phyloP scores from a whole-genome alignment of 2,113 vertebrate genomes.

The Salvelinus fontinalis region DNA sequence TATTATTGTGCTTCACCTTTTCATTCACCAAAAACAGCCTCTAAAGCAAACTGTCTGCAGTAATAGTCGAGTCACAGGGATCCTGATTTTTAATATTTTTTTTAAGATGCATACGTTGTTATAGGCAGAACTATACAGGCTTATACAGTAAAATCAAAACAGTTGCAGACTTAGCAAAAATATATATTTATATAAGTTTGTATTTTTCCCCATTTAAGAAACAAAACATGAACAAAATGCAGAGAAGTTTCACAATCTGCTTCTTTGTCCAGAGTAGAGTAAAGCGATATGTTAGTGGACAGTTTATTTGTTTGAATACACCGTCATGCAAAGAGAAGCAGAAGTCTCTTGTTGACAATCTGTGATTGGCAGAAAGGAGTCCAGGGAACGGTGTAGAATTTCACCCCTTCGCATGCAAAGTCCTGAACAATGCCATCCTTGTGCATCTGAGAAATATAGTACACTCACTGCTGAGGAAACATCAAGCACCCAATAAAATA shows the following conservation, averaged over 20 bases:
- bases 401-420: slow-evolving; percentile 63
- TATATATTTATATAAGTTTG: slow-evolving; percentile 75
- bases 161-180: slow-evolving; percentile 80
- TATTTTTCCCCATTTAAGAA: slow-evolving; percentile 56
- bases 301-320: slow-evolving; percentile 47
- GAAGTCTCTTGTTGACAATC: slow-evolving; percentile 44
- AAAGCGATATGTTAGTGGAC: slow-evolving; percentile 71
- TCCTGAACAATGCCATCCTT: slow-evolving; percentile 50
- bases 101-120: slow-evolving; percentile 37
- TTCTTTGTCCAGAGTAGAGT: slow-evolving; percentile 59
- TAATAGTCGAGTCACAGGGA: slow-evolving; percentile 36
- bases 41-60: slow-evolving; percentile 52
- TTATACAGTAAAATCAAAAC: slow-evolving; percentile 72
- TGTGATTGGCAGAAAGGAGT: slow-evolving; percentile 44
- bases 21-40: slow-evolving; percentile 37
- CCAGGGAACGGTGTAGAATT: slow-evolving; percentile 25
- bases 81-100: background rate
- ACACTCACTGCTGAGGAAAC: slow-evolving; percentile 55
- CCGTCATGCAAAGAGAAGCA: slow-evolving; percentile 69
- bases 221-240: slow-evolving; percentile 47
- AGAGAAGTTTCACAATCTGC: slow-evolving; percentile 67
- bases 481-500: slow-evolving; percentile 39
- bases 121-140: slow-evolving; percentile 71
- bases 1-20: slow-evolving; percentile 19
- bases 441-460: slow-evolving; percentile 55